phyloP scores from a whole-genome alignment of 2,888 invertebrate species.

The Lepas anatifera region DNA sequence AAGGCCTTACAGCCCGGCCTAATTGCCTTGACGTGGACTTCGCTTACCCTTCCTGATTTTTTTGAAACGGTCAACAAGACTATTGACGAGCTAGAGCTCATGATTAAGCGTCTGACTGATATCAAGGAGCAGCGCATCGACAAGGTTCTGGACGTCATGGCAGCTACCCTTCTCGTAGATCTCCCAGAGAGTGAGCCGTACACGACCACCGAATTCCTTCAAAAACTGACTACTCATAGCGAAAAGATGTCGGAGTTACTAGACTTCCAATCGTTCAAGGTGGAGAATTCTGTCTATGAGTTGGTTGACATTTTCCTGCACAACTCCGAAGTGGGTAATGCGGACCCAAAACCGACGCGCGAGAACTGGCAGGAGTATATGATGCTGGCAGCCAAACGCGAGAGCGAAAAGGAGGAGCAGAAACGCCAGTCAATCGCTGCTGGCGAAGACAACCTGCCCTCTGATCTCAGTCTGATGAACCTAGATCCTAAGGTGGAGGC shows the following conservation, averaged over 20 bases:
- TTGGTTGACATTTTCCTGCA: constrained; percentile 62
- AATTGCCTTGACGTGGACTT: constrained; percentile 68
- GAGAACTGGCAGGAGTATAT: neutral
- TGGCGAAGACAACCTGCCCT: neutral
- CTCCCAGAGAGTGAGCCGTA: constrained; percentile 47
- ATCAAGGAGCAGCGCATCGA: constrained; percentile 64
- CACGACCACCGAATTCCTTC: constrained; percentile 46
- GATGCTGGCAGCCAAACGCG: neutral
- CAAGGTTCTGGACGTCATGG: constrained; percentile 50
- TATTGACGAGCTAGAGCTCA: constrained; percentile 47
- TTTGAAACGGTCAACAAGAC: constrained; percentile 44
- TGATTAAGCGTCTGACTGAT: constrained; percentile 45
- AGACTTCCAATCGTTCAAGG: constrained; percentile 48
- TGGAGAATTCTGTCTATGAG: constrained; percentile 62
- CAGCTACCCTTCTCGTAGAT: constrained; percentile 47
- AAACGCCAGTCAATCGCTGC: neutral
- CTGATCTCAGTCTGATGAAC: neutral
- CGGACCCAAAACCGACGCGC: constrained; percentile 30
- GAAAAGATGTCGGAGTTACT: constrained; percentile 40
- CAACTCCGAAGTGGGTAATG: constrained; percentile 45
- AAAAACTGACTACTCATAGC: constrained; percentile 47
- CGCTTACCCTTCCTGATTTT: constrained; percentile 54
- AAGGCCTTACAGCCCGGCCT: constrained; percentile 59
- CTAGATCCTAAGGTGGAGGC: constrained; percentile 32
- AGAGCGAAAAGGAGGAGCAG: neutral